Evolutionary conservation across 1,140 invertebrate species (phyloP).

Genomic region (Ruditapes philippinarum): DNA sequence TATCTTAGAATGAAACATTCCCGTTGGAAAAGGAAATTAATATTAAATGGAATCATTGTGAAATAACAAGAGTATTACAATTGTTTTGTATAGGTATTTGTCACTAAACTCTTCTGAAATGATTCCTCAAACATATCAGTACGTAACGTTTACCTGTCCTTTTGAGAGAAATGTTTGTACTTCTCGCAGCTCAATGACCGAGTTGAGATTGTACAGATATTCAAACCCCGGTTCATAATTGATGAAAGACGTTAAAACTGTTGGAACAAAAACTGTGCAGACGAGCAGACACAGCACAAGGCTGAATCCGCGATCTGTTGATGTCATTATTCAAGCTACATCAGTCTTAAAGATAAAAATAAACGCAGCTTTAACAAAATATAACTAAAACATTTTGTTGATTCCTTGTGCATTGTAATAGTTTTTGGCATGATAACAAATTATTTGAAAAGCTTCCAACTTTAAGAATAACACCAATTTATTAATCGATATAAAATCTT

Average conservation of each 20-base stretch:
- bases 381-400: too few relatives aligned
- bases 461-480: neutral
- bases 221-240: neutral
- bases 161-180: neutral
- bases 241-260: neutral
- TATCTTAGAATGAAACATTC: too few relatives aligned
- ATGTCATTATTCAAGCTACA: neutral
- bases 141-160: neutral
- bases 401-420: too few relatives aligned
- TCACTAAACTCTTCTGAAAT: too few relatives aligned
- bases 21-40: too few relatives aligned
- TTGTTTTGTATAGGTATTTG: too few relatives aligned
- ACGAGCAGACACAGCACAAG: neutral
- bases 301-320: neutral
- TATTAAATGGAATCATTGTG: too few relatives aligned
- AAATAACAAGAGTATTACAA: too few relatives aligned
- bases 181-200: neutral
- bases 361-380: too few relatives aligned
- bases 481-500: too few relatives aligned
- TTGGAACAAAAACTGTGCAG: neutral
- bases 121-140: too few relatives aligned
- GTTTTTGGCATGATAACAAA: neutral
- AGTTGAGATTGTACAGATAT: slow-evolving; percentile 13
- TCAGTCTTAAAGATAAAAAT: too few relatives aligned
- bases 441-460: neutral